Base-by-base conservation (phyloP, 2,888 invertebrate species). In the Cataglyphis livida region DNA sequence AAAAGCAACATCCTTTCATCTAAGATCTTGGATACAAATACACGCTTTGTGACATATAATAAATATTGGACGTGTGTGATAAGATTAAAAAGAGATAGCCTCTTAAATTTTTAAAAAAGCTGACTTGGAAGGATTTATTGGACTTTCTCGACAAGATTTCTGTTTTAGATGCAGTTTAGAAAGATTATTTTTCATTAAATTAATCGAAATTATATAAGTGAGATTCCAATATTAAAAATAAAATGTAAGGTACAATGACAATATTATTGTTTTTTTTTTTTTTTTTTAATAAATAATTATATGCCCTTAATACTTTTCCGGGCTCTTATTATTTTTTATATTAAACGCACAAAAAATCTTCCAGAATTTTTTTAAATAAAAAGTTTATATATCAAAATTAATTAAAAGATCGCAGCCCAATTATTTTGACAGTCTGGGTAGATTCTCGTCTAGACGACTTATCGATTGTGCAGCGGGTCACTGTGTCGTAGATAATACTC, bases 401-500 rank as follows among this genome's bases (percentile, higher is more conserved):
- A 25, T 6, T 41, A 18, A 21, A 18, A 21, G 59, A 7, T 35
- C 32, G 5, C 5, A 35, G 0, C 4, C 35, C 2, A 10, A 21
- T 10, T 51, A 10, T 54, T 25, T 6, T 21, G 44, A 15, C 18
- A 68, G 21, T 1, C 25, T 57, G 12, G n/a, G 18, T 12, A 57
- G 9, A 4, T 35, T 61, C 28, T 7, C 10, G 18, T 25, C 3
- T 68, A 32, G 51, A 68, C 15, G 32, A 70, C 70, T 32, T n/a
- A 79, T 78, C 59, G 65, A 68, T 68, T n/a, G n/a, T 59, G 32
- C 32, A n/a, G 44, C n/a, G 38, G 18, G 7, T 25, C 54, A 21
- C 18, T 54, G 15, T 54, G n/a, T 75, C 78, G 0, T 78, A 44
- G n/a, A 71, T 79, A 71, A 71, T 71, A 44, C 5, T 71, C 78